Conservation (phyloP, 1,140 invertebrate species). For the Cyrtorhinus lividipennis region DNA sequence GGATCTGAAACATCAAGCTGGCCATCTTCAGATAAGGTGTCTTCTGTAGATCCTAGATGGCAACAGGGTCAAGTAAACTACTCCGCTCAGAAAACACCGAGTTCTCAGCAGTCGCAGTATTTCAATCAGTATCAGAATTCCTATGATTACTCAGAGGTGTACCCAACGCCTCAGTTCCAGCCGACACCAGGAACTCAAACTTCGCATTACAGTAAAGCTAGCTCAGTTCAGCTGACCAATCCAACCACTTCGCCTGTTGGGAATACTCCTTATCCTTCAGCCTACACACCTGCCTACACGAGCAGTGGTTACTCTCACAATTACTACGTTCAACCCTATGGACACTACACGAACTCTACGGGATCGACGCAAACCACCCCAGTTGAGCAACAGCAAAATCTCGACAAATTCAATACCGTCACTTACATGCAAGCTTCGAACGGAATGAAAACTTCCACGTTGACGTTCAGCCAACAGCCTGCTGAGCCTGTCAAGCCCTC, state of each 20-base stretch:
- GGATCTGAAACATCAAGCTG: too few species aligned
- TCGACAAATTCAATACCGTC: conserved; percentile 16
- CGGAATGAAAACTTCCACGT: conserved; percentile 12
- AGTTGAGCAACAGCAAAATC: neutral
- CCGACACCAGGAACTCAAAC: conserved; percentile 23
- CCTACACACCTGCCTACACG: conserved; percentile 9
- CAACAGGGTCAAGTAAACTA: neutral
- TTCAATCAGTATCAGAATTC: conserved; percentile 10
- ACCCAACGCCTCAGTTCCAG: conserved; percentile 21
- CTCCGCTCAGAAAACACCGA: neutral
- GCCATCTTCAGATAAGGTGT: too few species aligned
- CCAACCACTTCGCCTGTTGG: conserved; percentile 1
- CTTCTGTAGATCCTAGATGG: neutral
- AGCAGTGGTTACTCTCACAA: conserved; percentile 15
- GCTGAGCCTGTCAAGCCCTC: conserved; percentile 22
- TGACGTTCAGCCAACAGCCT: conserved; percentile 11
- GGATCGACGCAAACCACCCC: neutral
- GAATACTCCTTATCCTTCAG: conserved; percentile 12
- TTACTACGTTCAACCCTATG: conserved; percentile 24
- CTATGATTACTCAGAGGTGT: conserved; percentile 11
- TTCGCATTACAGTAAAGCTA: conserved; percentile 25
- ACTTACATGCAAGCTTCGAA: conserved; percentile 26
- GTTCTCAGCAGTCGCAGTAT: neutral
- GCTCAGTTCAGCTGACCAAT: neutral
- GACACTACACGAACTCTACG: conserved; percentile 7